These are phyloP conservation scores for Aulostomus chinensis DNA, from an alignment of 2,797 vertebrate genomes.

Conservation along the genomic window DNA sequence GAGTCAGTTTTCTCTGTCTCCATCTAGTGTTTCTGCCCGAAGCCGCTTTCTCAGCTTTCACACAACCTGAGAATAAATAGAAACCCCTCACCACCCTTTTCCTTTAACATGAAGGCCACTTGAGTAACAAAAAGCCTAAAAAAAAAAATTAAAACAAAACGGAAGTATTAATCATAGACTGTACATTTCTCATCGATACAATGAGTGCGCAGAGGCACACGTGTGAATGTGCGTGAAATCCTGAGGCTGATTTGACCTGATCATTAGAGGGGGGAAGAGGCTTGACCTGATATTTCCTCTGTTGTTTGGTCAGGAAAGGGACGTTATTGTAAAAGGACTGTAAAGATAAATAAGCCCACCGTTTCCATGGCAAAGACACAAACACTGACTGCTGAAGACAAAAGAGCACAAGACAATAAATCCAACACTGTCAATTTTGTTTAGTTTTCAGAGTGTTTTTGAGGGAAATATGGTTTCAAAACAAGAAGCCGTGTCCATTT, in stretches of 20 bases:
- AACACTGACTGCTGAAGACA: conserved; percentile 78
- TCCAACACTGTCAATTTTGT: conserved; percentile 87
- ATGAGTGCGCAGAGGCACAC: conserved; percentile 8
- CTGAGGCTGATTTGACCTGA: conserved; percentile 72
- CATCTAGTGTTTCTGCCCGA: conserved; percentile 73
- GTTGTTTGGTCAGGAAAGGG: conserved; percentile 87
- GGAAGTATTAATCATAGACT: conserved; percentile 57
- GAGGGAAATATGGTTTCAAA: conserved; percentile 82
- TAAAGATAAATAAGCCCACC: conserved; percentile 84
- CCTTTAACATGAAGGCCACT: conserved; percentile 26
- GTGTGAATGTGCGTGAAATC: conserved; percentile 60
- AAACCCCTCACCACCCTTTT: conserved; percentile 38
- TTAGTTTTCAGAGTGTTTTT: conserved; percentile 85
- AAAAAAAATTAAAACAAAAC: conserved; percentile 17
- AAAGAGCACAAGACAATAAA: conserved; percentile 84
- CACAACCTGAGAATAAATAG: conserved; percentile 44
- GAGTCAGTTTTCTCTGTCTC: conserved; percentile 72
- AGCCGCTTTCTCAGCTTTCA: conserved; percentile 20
- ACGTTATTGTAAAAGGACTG: conserved; percentile 82
- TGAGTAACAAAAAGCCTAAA: conserved; percentile 40
- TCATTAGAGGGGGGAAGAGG: conserved; percentile 78
- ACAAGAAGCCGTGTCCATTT: conserved; percentile 78
- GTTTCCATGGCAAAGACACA: conserved; percentile 87
- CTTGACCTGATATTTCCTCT: conserved; percentile 86
- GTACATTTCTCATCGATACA: conserved; percentile 47